A percentile compares a stretch with the other conserved stretches of the same genome.
phyloP scores from a whole-genome alignment of 2,797 vertebrate species.

The Sebastes minor region DNA sequence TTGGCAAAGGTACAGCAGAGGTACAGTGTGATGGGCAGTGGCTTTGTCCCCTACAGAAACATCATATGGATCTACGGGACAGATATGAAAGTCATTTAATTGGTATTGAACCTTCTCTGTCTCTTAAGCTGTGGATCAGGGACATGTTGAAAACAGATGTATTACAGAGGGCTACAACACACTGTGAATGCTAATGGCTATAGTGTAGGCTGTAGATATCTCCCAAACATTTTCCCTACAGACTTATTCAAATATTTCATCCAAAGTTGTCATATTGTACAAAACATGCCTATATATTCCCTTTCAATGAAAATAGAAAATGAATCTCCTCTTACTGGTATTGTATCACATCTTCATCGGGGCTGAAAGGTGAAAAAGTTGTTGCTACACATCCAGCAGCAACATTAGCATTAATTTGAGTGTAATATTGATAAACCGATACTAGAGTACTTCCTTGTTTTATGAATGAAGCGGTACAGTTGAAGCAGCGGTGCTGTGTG shows the following conservation, averaged over 20 bases:
- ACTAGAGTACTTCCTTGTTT: too few relatives aligned
- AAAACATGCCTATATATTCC: neutral
- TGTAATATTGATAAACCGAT: too few relatives aligned
- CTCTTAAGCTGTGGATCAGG: constrained; percentile 18
- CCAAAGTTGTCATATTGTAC: neutral
- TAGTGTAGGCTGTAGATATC: neutral
- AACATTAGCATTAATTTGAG: neutral
- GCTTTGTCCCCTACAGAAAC: constrained; percentile 34
- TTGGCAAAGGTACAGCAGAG: constrained; percentile 31
- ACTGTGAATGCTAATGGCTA: neutral
- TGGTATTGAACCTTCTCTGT: constrained; percentile 22
- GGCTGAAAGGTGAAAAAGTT: neutral
- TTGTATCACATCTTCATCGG: neutral
- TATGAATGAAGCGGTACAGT: too few relatives aligned
- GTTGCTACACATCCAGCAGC: neutral
- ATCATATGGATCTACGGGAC: constrained; percentile 33
- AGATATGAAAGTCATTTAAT: constrained; percentile 33
- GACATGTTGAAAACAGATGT: constrained; percentile 19
- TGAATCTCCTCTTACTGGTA: neutral
- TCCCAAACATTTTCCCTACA: neutral
- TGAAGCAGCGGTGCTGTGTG: too few relatives aligned
- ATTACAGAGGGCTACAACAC: neutral
- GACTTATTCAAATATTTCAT: neutral
- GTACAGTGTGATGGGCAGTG: constrained; percentile 25
- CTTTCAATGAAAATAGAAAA: neutral